These are phyloP conservation scores for Zoanthus solanderi DNA, from an alignment of 92 coral and sea anemone genomes.

Conservation along the genomic window DNA sequence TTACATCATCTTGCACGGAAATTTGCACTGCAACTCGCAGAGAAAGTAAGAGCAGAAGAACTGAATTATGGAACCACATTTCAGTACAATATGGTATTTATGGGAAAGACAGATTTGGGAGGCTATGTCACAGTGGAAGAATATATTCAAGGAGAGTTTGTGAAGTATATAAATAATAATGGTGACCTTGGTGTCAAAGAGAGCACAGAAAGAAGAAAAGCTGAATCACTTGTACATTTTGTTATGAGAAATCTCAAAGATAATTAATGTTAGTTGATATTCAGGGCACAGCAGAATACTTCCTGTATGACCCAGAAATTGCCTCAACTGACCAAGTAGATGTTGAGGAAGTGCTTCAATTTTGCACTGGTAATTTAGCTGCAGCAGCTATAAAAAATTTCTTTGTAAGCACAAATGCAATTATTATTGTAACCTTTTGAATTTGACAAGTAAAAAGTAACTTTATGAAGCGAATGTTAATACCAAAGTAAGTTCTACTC, in stretches of 20 bases:
- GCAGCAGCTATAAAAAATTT: conserved; percentile 59
- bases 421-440: conserved; percentile 60
- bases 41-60: conserved; percentile 52
- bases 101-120: conserved; percentile 68
- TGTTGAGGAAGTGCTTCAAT: conserved; percentile 45
- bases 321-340: conserved; percentile 52
- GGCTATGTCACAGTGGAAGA: conserved; percentile 74
- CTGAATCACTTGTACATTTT: conserved; percentile 56
- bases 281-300: conserved; percentile 56
- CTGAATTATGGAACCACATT: conserved; percentile 69
- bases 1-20: conserved; percentile 67
- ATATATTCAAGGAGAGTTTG: conserved; percentile 66
- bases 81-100: conserved; percentile 70
- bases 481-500: neutral
- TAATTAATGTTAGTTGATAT: conserved; percentile 56
- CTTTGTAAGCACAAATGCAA: conserved; percentile 65
- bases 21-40: conserved; percentile 70
- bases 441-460: conserved; percentile 14
- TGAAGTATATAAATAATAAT: conserved; percentile 67
- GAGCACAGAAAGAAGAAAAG: conserved; percentile 36
- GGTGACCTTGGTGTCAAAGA: conserved; percentile 57
- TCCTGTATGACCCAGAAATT: conserved; percentile 65
- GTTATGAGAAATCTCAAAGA: conserved; percentile 59
- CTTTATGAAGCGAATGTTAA: neutral
- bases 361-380: conserved; percentile 64